These are phyloP conservation scores for Pseudopodoces humilis DNA, from an alignment of 2,113 vertebrate species.

Conservation along the genomic window DNA sequence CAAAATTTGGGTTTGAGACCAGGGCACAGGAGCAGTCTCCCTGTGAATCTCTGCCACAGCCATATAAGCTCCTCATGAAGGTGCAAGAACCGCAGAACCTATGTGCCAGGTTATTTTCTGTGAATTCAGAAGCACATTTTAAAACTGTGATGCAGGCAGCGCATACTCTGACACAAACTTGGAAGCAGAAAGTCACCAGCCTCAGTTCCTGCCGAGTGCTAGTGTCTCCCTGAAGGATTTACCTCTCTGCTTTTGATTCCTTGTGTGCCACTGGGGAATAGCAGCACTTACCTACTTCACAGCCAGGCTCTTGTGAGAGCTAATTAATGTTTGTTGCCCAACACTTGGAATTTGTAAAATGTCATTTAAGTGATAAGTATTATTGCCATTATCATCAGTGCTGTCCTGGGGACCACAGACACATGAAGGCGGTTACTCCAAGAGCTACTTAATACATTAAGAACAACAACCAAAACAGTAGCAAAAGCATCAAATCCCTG, in stretches of 20 bases:
- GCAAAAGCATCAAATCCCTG: neutral
- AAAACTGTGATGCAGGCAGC: neutral
- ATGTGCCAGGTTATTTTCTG: neutral
- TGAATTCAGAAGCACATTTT: neutral
- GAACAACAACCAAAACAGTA: neutral
- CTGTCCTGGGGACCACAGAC: neutral
- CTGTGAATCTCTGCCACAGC: neutral
- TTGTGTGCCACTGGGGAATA: neutral
- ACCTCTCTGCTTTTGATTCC: conserved; percentile 3
- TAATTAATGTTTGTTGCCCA: conserved; percentile 64
- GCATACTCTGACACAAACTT: neutral
- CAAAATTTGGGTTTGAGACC: neutral
- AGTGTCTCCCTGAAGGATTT: neutral
- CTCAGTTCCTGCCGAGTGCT: neutral
- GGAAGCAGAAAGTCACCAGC: neutral
- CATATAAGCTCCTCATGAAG: neutral
- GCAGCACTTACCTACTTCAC: conserved; percentile 46
- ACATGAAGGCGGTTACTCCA: neutral
- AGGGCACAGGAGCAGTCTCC: neutral
- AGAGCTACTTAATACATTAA: neutral
- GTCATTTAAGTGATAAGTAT: conserved; percentile 44
- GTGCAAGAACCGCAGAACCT: accelerated
- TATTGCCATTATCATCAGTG: conserved; percentile 20
- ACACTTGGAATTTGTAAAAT: conserved; percentile 43
- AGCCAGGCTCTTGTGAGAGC: conserved; percentile 45